These are phyloP conservation scores for Choreutis nemorana DNA, from an alignment of 2,888 invertebrate genomes.

Conservation along the genomic window DNA sequence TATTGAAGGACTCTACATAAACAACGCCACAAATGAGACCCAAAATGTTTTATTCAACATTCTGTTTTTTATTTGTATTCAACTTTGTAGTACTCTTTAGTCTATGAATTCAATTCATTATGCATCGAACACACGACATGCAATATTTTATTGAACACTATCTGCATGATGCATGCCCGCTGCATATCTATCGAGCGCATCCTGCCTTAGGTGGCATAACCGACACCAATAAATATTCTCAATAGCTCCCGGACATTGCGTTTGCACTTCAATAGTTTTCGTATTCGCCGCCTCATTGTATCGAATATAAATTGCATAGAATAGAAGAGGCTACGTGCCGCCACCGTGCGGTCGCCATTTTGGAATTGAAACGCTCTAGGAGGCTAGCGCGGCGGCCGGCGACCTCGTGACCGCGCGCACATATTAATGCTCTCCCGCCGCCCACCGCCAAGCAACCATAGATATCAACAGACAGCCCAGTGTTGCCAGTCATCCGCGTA, in stretches of 20 bases:
- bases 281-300: conserved; percentile 40
- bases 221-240: conserved; percentile 36
- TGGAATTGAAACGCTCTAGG: conserved; percentile 21
- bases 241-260: conserved; percentile 40
- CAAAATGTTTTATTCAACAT: no score
- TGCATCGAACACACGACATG: conserved; percentile 22
- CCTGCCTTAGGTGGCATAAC: conserved; percentile 30
- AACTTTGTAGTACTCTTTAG: no score
- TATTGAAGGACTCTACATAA: no score
- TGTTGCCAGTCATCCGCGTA: no score
- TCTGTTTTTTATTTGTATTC: no score
- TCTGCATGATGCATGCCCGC: conserved; percentile 1
- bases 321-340: conserved; percentile 20
- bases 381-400: conserved; percentile 38
- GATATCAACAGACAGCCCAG: no score
- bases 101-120: conserved; percentile 4
- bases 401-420: conserved; percentile 58
- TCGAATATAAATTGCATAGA: conserved; percentile 61
- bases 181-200: conserved; percentile 23
- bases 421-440: conserved; percentile 58
- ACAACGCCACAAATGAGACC: no score
- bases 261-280: conserved; percentile 51
- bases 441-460: conserved; percentile 55
- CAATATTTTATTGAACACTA: no score
- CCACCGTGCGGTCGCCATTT: conserved; percentile 14